Evolutionary conservation across 2,113 vertebrate species (phyloP), one percentile per base, ranked within the genome.

Genomic region (Urocolius indicus): DNA sequence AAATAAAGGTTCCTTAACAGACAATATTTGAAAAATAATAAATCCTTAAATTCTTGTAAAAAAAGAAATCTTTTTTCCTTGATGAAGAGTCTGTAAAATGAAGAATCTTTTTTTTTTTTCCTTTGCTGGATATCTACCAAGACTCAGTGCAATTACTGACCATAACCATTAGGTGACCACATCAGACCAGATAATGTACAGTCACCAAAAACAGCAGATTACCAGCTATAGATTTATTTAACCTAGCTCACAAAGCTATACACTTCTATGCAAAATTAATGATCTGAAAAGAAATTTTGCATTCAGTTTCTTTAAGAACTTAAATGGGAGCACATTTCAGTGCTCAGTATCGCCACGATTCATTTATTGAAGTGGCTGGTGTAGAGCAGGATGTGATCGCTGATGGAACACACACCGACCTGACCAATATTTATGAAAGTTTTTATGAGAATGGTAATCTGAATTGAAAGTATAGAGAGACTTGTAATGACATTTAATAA

Each of bases 131-230:
- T 87, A 21, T 58, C 52, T 61, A 4, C 9, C 30, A 46, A 87
- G 49, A 81, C 8, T 54, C 32, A 19, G n/a, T 97, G 97, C 89
- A 97, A 55, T 97, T 98, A 57, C 95, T 76, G 55, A 12, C 76
- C 73, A 45, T 71, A 49, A 81, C 97, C 98, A 97, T 97, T 97
- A 90, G 98, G 96, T 96, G 98, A 98, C 82, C 92, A 94, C 95
- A 90, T 96, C 68, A 98, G 97, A 98, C 98, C 97, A 90, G 58
- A 38, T 71, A 94, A 95, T 82, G 58, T 16, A 22, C 41, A 81
- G 34, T 45, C n/a, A 43, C 21, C 32, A 84, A 13, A 59, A 43
- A 65, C 72, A 48, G 15, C 30, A 61, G 14, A 24, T 84, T 74
- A 19, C 54, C 43, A 27, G 8, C 62, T 63, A 21, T 17, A 34